Evolutionary conservation across 2,888 invertebrate species (phyloP).

Genomic region (Hoplodrina blanda): DNA sequence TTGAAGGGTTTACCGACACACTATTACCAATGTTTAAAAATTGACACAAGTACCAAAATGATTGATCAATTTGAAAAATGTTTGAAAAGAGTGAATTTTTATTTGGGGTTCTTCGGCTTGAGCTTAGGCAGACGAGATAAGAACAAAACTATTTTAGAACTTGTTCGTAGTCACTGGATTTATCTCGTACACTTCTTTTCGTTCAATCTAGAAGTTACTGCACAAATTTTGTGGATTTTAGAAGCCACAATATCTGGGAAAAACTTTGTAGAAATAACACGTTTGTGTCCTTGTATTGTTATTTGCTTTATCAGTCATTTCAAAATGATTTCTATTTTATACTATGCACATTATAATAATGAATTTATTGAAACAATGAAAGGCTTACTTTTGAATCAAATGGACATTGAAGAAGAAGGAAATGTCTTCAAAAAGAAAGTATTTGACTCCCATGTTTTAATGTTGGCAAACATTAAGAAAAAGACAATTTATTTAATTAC

Average conservation of each 20-base stretch:
- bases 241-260: conserved; percentile 38
- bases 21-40: not conserved
- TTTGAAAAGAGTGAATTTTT: conserved; percentile 39
- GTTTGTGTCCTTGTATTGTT: conserved; percentile 44
- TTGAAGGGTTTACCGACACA: not conserved
- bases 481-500: conserved; percentile 22
- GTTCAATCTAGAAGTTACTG: conserved; percentile 25
- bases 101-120: conserved; percentile 41
- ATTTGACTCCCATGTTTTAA: conserved; percentile 27
- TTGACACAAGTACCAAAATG: conserved; percentile 33
- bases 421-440: conserved; percentile 30
- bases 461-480: conserved; percentile 24
- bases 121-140: conserved; percentile 10
- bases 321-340: conserved; percentile 33
- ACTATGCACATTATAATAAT: conserved; percentile 33
- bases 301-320: conserved; percentile 30
- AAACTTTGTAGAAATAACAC: conserved; percentile 50
- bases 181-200: conserved; percentile 26
- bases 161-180: conserved; percentile 24
- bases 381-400: conserved; percentile 20
- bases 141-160: conserved; percentile 8
- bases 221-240: conserved; percentile 29
- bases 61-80: conserved; percentile 33
- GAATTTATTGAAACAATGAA: conserved; percentile 41
- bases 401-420: conserved; percentile 14